Base-by-base conservation (phyloP, 2,797 vertebrate genomes). In the Spinus olivaceus region DNA sequence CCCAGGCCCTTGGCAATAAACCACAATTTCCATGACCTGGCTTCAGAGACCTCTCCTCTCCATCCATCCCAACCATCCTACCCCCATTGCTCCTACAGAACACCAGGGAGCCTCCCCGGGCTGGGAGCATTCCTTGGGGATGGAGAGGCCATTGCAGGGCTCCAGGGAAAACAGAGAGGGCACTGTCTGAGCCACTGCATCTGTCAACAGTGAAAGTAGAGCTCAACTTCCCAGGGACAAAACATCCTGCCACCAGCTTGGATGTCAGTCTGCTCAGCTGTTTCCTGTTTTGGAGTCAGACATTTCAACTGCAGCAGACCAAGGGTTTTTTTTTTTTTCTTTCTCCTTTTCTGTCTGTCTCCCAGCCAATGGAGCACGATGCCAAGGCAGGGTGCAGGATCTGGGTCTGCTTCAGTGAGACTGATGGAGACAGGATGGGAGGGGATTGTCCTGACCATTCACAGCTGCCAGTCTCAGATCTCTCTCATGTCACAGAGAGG, bases 211-310 rank as follows among this genome's bases (percentile, higher is more conserved):
- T 83, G 95, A 96, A 96, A 96, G 96, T 65, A 91, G 87, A 64
- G 8, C 89, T 94, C 81, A 90, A 78, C 79, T 91, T 96, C 91
- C 76, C 92, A 94, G 74, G 71, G 76, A 91, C 87, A 89, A 92
- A 96, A 95, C 94, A 96, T 96, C 96, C 96, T 96, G 89, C 14
- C 0, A 80, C 19, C 85, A 91, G 91, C 92, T 95, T 95, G 61
- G 87, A 96, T 96, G 96, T 95, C 96, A 95, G 67, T 78, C 92
- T 90, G 91, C 79, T 96, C 96, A 96, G 92, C 95, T 96, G 96
- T 42, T 94, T 96, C 96, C 96, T 96, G 95, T 92, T 96, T 91
- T 91, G 91, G 81, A 94, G 30, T 74, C 81, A 50, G 77, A 53
- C 71, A 83, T 89, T 89, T 53, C 32, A 85, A 74, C 30, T 77